Conservation (phyloP, 2,113 vertebrate genomes). For the Hippocampus guttulatus region DNA sequence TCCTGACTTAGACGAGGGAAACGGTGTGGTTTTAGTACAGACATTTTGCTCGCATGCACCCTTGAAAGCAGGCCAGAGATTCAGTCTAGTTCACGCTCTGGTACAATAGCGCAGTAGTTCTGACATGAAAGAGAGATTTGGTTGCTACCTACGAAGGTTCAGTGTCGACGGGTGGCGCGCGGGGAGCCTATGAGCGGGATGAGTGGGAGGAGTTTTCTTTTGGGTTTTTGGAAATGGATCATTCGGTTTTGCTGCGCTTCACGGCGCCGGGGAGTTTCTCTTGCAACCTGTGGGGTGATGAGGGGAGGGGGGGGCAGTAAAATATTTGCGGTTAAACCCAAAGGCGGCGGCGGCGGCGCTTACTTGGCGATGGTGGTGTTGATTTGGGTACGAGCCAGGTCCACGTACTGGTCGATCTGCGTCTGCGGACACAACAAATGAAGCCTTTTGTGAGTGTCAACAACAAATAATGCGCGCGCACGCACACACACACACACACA, state of each 20-base stretch:
- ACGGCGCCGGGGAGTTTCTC: slow-evolving; percentile 81
- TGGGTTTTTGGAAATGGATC: slow-evolving; percentile 39
- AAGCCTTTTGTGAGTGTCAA: not conserved
- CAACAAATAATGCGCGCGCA: not conserved
- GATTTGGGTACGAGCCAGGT: slow-evolving; percentile 76
- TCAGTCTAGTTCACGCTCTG: slow-evolving; percentile 71
- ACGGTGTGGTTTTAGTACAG: slow-evolving; percentile 50
- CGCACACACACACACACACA: no score
- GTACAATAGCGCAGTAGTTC: slow-evolving; percentile 55
- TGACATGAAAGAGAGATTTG: slow-evolving; percentile 59
- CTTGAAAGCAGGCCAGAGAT: slow-evolving; percentile 65
- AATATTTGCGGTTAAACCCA: not conserved
- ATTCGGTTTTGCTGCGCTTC: slow-evolving; percentile 86
- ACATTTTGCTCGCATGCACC: slow-evolving; percentile 46
- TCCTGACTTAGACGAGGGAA: slow-evolving; percentile 10
- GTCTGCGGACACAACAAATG: slow-evolving; percentile 62
- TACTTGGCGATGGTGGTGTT: slow-evolving; percentile 81
- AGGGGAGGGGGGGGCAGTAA: not conserved
- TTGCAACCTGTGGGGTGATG: slow-evolving; percentile 80
- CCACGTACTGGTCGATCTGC: slow-evolving; percentile 87
- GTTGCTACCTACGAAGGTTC: slow-evolving; percentile 68
- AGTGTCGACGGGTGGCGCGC: slow-evolving; percentile 57
- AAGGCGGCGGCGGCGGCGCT: slow-evolving; percentile 45
- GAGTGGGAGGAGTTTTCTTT: slow-evolving; percentile 36
- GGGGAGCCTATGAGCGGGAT: slow-evolving; percentile 36